Conservation (phyloP, 2,888 invertebrate species). For the Urechis unicinctus region DNA sequence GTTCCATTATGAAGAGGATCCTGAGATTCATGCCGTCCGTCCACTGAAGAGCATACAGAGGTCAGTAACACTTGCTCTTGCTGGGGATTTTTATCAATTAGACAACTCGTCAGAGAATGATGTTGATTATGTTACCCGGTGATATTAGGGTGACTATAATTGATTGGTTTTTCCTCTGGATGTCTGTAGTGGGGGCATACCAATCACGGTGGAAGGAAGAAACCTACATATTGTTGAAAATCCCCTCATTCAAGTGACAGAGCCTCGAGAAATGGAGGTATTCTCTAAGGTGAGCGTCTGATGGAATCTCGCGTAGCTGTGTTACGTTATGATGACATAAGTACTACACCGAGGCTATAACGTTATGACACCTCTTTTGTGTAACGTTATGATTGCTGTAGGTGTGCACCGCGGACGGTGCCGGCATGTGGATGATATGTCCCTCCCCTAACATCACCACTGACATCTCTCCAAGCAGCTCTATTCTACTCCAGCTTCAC, state of each 20-base stretch:
- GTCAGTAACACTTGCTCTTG: neutral
- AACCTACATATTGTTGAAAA: slow-evolving; percentile 6
- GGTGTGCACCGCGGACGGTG: too few species aligned
- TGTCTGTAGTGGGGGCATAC: slow-evolving; percentile 11
- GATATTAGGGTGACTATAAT: too few species aligned
- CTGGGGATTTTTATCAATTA: neutral
- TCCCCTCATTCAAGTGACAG: neutral
- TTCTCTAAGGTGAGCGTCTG: neutral
- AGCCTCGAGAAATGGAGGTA: neutral
- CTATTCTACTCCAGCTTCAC: slow-evolving; percentile 17
- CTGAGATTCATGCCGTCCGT: neutral
- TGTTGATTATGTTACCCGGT: neutral
- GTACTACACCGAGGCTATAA: too few species aligned
- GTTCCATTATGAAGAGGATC: slow-evolving; percentile 6
- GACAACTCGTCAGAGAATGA: neutral
- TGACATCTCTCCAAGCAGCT: neutral
- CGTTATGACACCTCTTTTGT: too few species aligned
- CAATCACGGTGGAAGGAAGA: slow-evolving; percentile 8
- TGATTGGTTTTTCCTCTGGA: neutral
- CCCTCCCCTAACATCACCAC: neutral
- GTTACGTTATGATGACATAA: too few species aligned
- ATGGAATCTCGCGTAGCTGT: too few species aligned
- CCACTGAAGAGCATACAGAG: slow-evolving; percentile 6
- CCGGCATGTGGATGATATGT: neutral
- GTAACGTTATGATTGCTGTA: too few species aligned